phyloP scores from a whole-genome alignment of 2,888 invertebrate genomes.

The Lamellibrachia satsuma region DNA sequence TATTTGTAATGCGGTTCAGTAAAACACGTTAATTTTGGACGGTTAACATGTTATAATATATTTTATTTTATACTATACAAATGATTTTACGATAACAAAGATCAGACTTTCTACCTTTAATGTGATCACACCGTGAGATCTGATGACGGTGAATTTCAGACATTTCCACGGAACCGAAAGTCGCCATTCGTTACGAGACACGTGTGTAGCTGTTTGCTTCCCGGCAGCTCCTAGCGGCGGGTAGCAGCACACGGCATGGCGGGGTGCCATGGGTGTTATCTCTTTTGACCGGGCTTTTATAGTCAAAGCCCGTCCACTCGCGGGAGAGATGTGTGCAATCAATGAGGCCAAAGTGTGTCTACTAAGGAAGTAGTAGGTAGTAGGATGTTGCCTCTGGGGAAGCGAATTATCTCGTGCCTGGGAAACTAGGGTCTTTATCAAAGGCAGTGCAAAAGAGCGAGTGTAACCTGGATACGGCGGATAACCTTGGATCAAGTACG shows the following conservation, averaged over 20 bases:
- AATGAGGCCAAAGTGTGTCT: background rate
- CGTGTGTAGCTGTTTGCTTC: too few relatives aligned
- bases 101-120: too few relatives aligned
- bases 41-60: too few relatives aligned
- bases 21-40: too few relatives aligned
- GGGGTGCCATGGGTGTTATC: background rate
- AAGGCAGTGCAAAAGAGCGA: background rate
- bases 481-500: background rate
- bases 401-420: conserved; percentile 12
- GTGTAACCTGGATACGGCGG: background rate
- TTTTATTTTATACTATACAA: too few relatives aligned
- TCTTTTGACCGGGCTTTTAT: background rate
- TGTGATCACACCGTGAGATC: too few relatives aligned
- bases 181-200: too few relatives aligned
- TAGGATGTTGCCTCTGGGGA: background rate
- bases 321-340: background rate
- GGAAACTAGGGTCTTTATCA: background rate
- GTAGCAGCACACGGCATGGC: background rate
- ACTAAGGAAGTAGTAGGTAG: background rate
- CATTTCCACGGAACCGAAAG: too few relatives aligned
- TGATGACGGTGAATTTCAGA: too few relatives aligned
- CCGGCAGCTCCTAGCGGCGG: background rate
- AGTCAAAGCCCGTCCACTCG: background rate
- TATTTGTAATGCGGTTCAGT: too few relatives aligned
- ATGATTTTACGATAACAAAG: too few relatives aligned